phyloP scores from a whole-genome alignment of 2,797 vertebrate genomes.

The Synaphobranchus kaupii region DNA sequence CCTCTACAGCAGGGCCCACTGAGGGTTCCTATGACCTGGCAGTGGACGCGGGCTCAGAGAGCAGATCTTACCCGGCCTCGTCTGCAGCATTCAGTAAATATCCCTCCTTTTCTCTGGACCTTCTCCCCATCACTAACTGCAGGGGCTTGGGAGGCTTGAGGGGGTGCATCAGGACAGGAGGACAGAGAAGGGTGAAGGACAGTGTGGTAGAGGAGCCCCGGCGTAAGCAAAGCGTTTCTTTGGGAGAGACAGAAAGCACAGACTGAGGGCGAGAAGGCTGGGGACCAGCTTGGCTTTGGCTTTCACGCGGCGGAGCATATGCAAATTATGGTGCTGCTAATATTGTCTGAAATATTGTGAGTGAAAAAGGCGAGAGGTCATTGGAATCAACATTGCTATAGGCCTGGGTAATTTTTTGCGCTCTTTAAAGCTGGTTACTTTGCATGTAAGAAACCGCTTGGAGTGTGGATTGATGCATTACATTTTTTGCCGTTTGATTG shows the following conservation, averaged over 20 bases:
- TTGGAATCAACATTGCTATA: not conserved
- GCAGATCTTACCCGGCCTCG: constrained; percentile 86
- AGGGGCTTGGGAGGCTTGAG: not conserved
- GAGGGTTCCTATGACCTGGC: constrained; percentile 89
- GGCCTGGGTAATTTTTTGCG: not conserved
- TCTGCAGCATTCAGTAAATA: constrained; percentile 88
- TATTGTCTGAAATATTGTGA: not conserved
- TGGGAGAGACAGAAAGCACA: not conserved
- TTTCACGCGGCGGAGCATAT: not conserved
- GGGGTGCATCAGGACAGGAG: not conserved
- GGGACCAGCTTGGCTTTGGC: not conserved
- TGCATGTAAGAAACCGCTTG: not conserved
- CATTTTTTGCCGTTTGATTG: too few species aligned
- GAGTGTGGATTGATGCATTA: not conserved
- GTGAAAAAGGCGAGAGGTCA: not conserved
- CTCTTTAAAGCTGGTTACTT: constrained; percentile 1
- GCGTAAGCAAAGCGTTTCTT: not conserved
- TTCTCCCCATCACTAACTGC: constrained; percentile 22
- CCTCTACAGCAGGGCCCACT: constrained; percentile 79
- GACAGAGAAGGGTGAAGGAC: not conserved
- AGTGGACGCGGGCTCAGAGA: constrained; percentile 84
- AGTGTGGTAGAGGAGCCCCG: not conserved
- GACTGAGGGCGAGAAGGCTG: not conserved
- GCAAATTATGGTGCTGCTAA: not conserved
- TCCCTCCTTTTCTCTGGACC: constrained; percentile 53